These are phyloP conservation scores for Sakesphorus luctuosus DNA, from an alignment of 2,113 vertebrate species.

Conservation along the genomic window DNA sequence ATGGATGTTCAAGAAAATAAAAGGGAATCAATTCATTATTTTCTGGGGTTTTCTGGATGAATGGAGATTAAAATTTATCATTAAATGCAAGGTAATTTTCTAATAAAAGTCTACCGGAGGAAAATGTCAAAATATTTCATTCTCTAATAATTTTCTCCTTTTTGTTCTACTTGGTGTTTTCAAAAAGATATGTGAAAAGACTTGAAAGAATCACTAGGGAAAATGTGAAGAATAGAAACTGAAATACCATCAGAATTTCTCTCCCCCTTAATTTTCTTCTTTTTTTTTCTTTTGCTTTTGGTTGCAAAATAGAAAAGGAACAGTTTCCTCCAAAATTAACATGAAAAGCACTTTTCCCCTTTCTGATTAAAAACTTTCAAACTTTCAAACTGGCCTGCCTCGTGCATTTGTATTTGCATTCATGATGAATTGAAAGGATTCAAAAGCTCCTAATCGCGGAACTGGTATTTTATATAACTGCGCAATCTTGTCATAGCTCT, in stretches of 20 bases:
- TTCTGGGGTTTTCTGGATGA: neutral
- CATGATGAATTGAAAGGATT: neutral
- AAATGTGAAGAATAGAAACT: neutral
- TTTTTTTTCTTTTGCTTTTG: no score
- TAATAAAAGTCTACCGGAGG: neutral
- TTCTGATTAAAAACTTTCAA: neutral
- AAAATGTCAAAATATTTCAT: neutral
- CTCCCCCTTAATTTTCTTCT: accelerated
- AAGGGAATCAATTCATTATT: neutral
- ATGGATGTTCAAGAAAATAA: neutral
- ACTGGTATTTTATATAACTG: neutral
- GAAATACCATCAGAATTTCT: neutral
- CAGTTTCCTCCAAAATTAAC: neutral
- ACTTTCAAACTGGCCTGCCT: neutral
- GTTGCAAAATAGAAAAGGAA: neutral
- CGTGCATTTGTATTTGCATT: neutral
- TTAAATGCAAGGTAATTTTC: neutral
- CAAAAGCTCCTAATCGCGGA: neutral
- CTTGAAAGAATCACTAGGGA: neutral
- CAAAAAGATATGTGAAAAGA: neutral
- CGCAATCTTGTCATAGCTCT: neutral
- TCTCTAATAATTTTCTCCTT: neutral
- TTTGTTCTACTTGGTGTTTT: neutral
- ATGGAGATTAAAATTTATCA: neutral
- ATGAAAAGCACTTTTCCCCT: accelerated